Conservation (phyloP, 2,888 invertebrate species). For the Ferdinandea cuprea region DNA sequence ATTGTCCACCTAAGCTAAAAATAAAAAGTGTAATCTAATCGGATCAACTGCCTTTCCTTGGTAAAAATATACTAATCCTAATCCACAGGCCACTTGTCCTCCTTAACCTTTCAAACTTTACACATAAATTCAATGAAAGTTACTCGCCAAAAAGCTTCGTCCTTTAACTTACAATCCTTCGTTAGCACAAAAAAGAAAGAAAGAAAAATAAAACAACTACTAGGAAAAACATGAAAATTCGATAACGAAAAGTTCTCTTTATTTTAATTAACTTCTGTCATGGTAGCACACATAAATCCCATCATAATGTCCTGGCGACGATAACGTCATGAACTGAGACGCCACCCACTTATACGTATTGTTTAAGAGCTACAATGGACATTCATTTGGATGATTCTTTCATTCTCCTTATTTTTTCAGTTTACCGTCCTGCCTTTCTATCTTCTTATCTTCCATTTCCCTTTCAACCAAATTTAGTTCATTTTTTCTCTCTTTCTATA, state of each 20-base stretch:
- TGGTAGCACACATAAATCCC: conserved; percentile 55
- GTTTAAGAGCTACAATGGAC: conserved; percentile 5
- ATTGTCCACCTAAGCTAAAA: not conserved
- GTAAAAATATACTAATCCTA: not conserved
- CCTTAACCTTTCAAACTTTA: conserved; percentile 21
- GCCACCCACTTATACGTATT: conserved; percentile 12
- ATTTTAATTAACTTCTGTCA: conserved; percentile 54
- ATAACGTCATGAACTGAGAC: conserved; percentile 18
- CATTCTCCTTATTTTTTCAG: not conserved
- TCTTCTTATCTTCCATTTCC: conserved; percentile 31
- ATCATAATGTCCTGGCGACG: conserved; percentile 33
- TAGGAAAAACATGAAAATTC: conserved; percentile 34
- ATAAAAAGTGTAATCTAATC: not conserved
- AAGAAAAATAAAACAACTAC: not conserved
- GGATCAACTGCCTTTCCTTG: not conserved
- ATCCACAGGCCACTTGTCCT: not conserved
- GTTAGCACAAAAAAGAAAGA: not conserved
- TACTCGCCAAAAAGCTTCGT: conserved; percentile 3
- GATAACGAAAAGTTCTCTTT: conserved; percentile 38
- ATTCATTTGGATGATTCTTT: conserved; percentile 5
- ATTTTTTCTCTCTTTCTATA: not conserved
- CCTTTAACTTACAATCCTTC: not conserved
- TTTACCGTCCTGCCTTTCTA: not conserved
- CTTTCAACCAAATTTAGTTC: not conserved
- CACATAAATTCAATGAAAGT: conserved; percentile 13